Conservation (phyloP, 2,113 vertebrate genomes). For the Chlamydotis undulata region DNA sequence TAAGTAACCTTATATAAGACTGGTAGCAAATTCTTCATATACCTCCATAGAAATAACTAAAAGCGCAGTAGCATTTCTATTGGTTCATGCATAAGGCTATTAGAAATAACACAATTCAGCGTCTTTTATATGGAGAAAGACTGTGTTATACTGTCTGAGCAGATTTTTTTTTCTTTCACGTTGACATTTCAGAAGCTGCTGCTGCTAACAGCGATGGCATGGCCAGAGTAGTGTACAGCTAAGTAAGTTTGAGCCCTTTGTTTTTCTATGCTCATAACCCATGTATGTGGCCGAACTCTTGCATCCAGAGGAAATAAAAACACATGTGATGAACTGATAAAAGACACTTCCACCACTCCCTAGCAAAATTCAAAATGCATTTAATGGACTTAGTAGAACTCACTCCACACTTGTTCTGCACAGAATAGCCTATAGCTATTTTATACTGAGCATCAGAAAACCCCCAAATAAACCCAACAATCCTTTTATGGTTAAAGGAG, state of each 20-base stretch:
- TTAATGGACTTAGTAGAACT: neutral
- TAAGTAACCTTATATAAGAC: neutral
- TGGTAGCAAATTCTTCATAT: neutral
- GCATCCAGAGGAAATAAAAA: neutral
- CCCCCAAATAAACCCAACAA: neutral
- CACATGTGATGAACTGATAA: accelerated
- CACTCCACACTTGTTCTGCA: accelerated
- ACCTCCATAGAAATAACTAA: neutral
- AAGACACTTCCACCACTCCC: neutral
- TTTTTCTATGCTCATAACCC: neutral
- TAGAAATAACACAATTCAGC: neutral
- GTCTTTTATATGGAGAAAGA: neutral
- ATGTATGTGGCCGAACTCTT: neutral
- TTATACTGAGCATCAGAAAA: neutral
- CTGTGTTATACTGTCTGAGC: neutral
- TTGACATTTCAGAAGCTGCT: neutral
- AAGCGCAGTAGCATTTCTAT: neutral
- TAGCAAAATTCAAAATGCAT: neutral
- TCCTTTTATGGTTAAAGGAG: neutral
- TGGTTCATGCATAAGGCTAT: neutral
- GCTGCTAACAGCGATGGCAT: neutral
- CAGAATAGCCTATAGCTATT: neutral
- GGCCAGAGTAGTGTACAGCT: accelerated
- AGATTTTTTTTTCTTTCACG: neutral
- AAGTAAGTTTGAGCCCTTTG: neutral